A percentile compares a stretch with the other conserved stretches of the same genome.
phyloP scores from a whole-genome alignment of 2,888 invertebrate species.

The Drosophila antonietae region DNA sequence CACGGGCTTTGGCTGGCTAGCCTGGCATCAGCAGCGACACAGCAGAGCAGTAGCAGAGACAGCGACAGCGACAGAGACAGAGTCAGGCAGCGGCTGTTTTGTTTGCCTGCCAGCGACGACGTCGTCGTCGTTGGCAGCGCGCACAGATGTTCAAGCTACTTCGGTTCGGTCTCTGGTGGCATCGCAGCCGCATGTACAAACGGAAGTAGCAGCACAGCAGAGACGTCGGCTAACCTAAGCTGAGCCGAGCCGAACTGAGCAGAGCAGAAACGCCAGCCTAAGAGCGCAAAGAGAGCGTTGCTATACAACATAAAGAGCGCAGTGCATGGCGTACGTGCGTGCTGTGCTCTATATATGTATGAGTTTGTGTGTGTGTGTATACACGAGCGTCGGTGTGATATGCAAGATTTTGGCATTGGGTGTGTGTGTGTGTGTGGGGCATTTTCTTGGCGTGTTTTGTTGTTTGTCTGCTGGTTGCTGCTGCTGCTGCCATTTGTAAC shows the following conservation, averaged over 20 bases:
- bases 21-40: constrained; percentile 25
- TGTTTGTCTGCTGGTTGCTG: constrained; percentile 54
- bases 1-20: constrained; percentile 36
- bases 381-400: constrained; percentile 26
- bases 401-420: constrained; percentile 58
- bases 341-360: constrained; percentile 25
- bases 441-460: constrained; percentile 54
- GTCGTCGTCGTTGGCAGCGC: constrained; percentile 39
- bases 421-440: constrained; percentile 27
- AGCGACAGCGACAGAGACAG: constrained; percentile 5
- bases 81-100: constrained; percentile 40
- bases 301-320: constrained; percentile 33
- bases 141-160: constrained; percentile 66
- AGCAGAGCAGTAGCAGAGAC: constrained; percentile 1
- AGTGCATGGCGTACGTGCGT: constrained; percentile 66
- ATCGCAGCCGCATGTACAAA: constrained; percentile 45
- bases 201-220: constrained; percentile 55
- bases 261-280: constrained; percentile 50
- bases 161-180: constrained; percentile 44
- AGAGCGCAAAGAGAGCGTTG: constrained; percentile 58
- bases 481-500: constrained; percentile 67
- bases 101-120: constrained; percentile 35
- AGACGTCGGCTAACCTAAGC: constrained; percentile 46
- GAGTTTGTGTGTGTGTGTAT: not conserved
- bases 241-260: constrained; percentile 33